Evolutionary conservation across 1,140 invertebrate genomes (phyloP), one percentile per base, ranked within the genome.

Genomic region (Eumeta japonica): DNA sequence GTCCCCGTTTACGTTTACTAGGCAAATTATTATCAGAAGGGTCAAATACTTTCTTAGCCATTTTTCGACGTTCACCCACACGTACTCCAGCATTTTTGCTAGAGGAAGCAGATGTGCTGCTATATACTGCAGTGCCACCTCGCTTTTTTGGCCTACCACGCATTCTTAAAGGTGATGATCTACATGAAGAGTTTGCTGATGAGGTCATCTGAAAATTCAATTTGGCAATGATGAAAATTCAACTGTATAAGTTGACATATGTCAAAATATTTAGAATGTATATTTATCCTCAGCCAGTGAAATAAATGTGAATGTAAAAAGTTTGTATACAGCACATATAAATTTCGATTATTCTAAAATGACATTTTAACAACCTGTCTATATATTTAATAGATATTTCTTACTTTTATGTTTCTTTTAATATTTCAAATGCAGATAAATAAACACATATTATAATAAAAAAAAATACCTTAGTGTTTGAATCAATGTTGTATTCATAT

Each of bases 11-110:
- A 50, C 60, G 54, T 82, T 56, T 79, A 55, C 58, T 82, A 75
- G 85, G 84, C 3, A 87, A 60, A 70, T 86, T 82, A 46, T 83
- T 86, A 45, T 88, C 86, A 2, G 85, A 88, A n/a, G 86, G 86
- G 63, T 88, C 86, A 57, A 87, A 87, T 1, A 88, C 85, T 68
- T 86, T 86, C 52, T 85, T 88, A 4, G 84, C 85, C 70, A 75
- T 74, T 52, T 77, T 77, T 15, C 71, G 58, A 47, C 70, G 55
- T 45, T 75, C 71, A 17, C 72, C 71, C 11, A 77, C 73, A 35
- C 70, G 53, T 1, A 76, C 62, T 16, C 50, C 65, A 4, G 60
- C 50, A 42, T 60, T 70, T 30, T 63, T 55, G 19, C 55, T 73
- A 35, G 57, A 62, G 39, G 62, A 66, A 18, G 64, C 51, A 27